A percentile compares a stretch with the other conserved stretches of the same genome.
phyloP scores from a whole-genome alignment of 2,113 vertebrate species.

The Rhinichthys klamathensis region DNA sequence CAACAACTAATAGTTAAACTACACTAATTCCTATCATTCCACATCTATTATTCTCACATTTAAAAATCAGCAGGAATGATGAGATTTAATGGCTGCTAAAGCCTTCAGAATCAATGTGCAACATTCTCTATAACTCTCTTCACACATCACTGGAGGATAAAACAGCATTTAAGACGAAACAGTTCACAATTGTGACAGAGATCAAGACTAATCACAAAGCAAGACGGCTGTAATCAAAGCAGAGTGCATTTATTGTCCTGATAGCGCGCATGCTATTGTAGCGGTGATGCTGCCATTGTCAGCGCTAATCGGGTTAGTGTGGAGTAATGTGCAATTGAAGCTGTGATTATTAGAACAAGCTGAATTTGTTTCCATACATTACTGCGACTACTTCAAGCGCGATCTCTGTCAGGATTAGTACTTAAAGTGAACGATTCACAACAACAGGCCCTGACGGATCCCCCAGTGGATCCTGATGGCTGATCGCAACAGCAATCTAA shows the following conservation, averaged over 20 bases:
- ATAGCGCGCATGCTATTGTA: conserved; percentile 53
- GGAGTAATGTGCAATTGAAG: conserved; percentile 54
- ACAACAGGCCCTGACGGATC: conserved; percentile 1
- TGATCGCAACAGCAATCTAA: not conserved
- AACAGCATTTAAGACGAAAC: conserved; percentile 54
- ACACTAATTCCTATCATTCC: not conserved
- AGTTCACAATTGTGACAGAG: conserved; percentile 54
- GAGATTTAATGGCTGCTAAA: conserved; percentile 37
- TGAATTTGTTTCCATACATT: conserved; percentile 48
- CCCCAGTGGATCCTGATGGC: not conserved
- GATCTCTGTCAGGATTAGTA: conserved; percentile 29
- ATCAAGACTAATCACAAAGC: conserved; percentile 61
- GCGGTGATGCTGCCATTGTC: conserved; percentile 55
- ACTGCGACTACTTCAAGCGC: not conserved
- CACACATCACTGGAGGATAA: conserved; percentile 46
- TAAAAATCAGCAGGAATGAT: conserved; percentile 21
- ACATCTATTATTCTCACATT: conserved; percentile 1
- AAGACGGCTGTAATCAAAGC: conserved; percentile 59
- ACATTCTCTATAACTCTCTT: conserved; percentile 19
- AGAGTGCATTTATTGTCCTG: conserved; percentile 54
- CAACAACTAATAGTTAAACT: not conserved
- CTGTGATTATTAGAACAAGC: conserved; percentile 55
- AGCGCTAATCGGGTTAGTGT: conserved; percentile 57
- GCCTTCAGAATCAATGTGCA: conserved; percentile 4
- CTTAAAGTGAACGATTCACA: conserved; percentile 16